phyloP scores from a whole-genome alignment of 2,113 vertebrate genomes.

The Lucifuga dentata region DNA sequence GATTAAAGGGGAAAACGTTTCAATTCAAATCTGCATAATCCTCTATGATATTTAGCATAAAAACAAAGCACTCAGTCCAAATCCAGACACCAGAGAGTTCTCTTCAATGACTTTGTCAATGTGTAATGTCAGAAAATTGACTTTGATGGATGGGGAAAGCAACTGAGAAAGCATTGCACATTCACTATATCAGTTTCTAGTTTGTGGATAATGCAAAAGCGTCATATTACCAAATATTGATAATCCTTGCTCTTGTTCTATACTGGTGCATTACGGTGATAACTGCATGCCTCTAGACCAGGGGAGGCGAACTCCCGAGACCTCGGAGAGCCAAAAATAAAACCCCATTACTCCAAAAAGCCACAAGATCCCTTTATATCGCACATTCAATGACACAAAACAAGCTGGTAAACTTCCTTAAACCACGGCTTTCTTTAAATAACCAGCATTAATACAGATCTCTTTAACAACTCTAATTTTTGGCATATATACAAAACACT shows the following conservation, averaged over 20 bases:
- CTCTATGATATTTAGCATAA: slow-evolving; percentile 2
- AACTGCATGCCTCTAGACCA: background rate
- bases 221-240: slow-evolving; percentile 11
- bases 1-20: background rate
- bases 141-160: background rate
- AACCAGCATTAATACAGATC: too few relatives aligned
- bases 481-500: too few relatives aligned
- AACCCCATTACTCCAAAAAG: too few relatives aligned
- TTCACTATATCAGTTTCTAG: background rate
- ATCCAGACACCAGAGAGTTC: slow-evolving; percentile 1
- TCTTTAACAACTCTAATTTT: too few relatives aligned
- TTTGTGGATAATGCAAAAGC: background rate
- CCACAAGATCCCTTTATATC: too few relatives aligned
- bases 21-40: background rate
- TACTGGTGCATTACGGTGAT: background rate
- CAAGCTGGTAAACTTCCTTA: too few relatives aligned
- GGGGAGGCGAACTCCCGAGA: too few relatives aligned
- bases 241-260: background rate
- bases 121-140: background rate
- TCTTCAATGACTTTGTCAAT: background rate
- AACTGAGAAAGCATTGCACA: background rate
- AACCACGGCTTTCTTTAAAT: too few relatives aligned
- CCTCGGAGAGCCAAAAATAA: background rate
- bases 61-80: background rate
- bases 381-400: too few relatives aligned